Evolutionary conservation across 2,888 invertebrate genomes (phyloP).

Genomic region (Dasysyrphus tricinctus): DNA sequence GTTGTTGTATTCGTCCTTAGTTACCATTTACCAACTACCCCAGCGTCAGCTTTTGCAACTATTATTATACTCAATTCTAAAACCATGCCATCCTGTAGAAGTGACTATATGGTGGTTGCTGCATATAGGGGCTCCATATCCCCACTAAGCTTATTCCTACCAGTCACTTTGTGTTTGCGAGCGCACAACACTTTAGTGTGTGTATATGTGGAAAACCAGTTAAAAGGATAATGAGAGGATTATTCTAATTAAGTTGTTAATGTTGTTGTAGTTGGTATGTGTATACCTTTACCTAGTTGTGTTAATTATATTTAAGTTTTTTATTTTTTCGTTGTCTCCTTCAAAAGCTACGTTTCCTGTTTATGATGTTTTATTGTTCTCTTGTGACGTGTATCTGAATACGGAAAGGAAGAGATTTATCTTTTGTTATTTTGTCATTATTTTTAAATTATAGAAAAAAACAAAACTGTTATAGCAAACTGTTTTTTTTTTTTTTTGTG

Average conservation of each 20-base stretch:
- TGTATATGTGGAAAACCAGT: conserved; percentile 42
- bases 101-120: conserved; percentile 39
- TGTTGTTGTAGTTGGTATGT: conserved; percentile 54
- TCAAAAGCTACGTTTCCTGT: background rate
- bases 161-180: conserved; percentile 57
- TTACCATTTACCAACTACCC: background rate
- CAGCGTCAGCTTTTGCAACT: background rate
- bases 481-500: too few relatives aligned
- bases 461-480: too few relatives aligned
- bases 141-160: conserved; percentile 44
- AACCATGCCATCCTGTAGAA: conserved; percentile 39
- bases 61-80: conserved; percentile 14
- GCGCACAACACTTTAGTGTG: conserved; percentile 16
- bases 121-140: conserved; percentile 18
- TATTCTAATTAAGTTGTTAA: conserved; percentile 75
- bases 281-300: conserved; percentile 32
- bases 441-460: background rate
- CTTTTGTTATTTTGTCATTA: background rate
- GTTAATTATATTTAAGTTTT: conserved; percentile 51
- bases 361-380: conserved; percentile 9
- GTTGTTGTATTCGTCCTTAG: conserved; percentile 9
- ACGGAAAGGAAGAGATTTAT: background rate
- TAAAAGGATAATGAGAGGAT: conserved; percentile 72
- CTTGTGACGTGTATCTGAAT: background rate
- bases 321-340: conserved; percentile 23